Percentiles rank a stretch among this genome's conserved stretches.
Evolutionary conservation across 2,113 vertebrate genomes (phyloP).

Genomic region (Tetraodon nigroviridis): DNA sequence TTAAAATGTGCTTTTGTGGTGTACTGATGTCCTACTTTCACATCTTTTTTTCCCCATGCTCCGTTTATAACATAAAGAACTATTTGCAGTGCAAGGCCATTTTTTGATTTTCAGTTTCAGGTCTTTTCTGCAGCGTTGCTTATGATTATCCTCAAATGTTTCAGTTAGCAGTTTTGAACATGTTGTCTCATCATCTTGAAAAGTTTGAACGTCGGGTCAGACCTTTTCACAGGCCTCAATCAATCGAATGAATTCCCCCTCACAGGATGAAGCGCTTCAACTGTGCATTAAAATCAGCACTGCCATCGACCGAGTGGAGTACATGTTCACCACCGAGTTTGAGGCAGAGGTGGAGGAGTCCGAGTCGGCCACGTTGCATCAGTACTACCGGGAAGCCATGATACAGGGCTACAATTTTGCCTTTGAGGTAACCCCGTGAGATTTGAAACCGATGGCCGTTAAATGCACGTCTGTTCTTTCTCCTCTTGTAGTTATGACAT

Average conservation of each 20-base stretch:
- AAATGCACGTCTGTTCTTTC: background rate
- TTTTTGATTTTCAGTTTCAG: slow-evolving; percentile 1
- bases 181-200: background rate
- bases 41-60: slow-evolving; percentile 1
- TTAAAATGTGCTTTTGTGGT: slow-evolving; percentile 1
- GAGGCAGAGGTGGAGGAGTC: slow-evolving; percentile 92
- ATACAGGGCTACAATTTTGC: slow-evolving; percentile 98
- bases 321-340: slow-evolving; percentile 91
- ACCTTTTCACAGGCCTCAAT: background rate
- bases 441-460: no score
- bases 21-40: slow-evolving; percentile 33
- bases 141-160: background rate
- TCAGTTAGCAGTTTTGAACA: background rate
- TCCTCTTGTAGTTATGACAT: no score
- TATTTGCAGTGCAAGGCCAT: background rate
- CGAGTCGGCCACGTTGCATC: slow-evolving; percentile 87
- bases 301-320: slow-evolving; percentile 90
- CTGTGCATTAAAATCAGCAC: slow-evolving; percentile 91
- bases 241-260: background rate
- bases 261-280: slow-evolving; percentile 87
- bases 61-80: background rate
- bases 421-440: slow-evolving; percentile 83
- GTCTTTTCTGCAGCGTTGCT: background rate
- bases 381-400: slow-evolving; percentile 97
- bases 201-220: background rate